A percentile compares a stretch with the other conserved stretches of the same genome.
Evolutionary conservation across 2,888 invertebrate species (phyloP).

Genomic region (Volucella inanis): DNA sequence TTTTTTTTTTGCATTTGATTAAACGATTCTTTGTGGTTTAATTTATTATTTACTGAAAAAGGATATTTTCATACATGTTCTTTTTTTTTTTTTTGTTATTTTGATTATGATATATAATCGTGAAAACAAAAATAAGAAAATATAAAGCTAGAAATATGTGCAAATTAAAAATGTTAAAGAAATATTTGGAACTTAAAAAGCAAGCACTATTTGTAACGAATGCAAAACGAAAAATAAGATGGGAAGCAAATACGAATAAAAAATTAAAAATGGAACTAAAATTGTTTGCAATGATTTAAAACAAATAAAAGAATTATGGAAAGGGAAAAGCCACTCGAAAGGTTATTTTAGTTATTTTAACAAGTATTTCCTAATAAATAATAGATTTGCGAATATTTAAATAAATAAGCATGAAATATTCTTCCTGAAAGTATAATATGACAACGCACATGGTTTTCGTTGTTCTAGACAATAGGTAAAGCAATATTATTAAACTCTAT

Average conservation of each 20-base stretch:
- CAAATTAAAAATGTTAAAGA: slow-evolving; percentile 30
- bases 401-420: too few species aligned
- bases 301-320: neutral
- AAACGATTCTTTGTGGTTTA: slow-evolving; percentile 44
- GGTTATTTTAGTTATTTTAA: neutral
- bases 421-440: too few species aligned
- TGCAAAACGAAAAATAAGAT: slow-evolving; percentile 38
- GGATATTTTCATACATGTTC: slow-evolving; percentile 33
- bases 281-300: neutral
- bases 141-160: slow-evolving; percentile 38
- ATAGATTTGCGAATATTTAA: too few species aligned
- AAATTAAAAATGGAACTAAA: slow-evolving; percentile 2
- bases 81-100: slow-evolving; percentile 46
- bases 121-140: slow-evolving; percentile 22
- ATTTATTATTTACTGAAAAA: slow-evolving; percentile 58
- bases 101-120: slow-evolving; percentile 36
- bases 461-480: too few species aligned
- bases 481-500: too few species aligned
- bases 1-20: slow-evolving; percentile 48
- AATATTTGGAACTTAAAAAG: slow-evolving; percentile 46
- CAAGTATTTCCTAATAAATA: too few species aligned
- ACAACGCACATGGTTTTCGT: too few species aligned
- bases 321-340: slow-evolving; percentile 5
- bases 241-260: slow-evolving; percentile 5
- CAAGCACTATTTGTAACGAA: slow-evolving; percentile 68